These are phyloP conservation scores for Pomatostomus ruficeps DNA, from an alignment of 2,113 vertebrate genomes.

Conservation along the genomic window DNA sequence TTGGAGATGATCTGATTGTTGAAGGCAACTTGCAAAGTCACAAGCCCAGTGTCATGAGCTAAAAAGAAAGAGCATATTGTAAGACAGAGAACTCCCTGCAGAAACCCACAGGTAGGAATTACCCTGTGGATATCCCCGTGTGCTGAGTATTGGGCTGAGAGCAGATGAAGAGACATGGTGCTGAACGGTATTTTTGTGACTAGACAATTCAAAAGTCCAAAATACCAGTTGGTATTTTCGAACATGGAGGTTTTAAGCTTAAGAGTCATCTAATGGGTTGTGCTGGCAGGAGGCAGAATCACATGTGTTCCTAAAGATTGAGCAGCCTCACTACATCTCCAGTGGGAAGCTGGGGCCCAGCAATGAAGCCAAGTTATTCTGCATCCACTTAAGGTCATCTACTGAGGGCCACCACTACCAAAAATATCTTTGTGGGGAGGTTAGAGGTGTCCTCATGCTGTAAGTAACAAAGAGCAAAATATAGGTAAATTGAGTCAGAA, in stretches of 20 bases:
- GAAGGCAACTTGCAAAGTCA: conserved; percentile 97
- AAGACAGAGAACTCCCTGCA: background rate
- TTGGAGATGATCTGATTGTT: conserved; percentile 99
- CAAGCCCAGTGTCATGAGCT: conserved; percentile 98
- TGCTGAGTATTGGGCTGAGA: background rate
- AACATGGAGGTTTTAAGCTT: background rate
- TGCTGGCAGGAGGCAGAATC: background rate
- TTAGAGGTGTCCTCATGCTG: background rate
- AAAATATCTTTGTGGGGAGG: background rate
- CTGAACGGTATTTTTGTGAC: background rate
- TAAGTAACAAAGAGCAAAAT: background rate
- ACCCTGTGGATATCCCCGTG: background rate
- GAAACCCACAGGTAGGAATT: background rate
- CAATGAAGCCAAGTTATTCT: background rate
- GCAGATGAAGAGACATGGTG: background rate
- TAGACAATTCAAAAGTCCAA: background rate
- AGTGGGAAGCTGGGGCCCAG: background rate
- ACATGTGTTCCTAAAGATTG: background rate
- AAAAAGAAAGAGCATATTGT: conserved; percentile 32
- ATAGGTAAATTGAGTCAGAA: background rate
- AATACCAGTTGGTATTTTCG: background rate
- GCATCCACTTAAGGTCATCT: background rate
- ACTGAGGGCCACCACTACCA: background rate
- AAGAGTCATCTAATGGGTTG: background rate
- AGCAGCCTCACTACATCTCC: background rate